phyloP scores from a whole-genome alignment of 2,888 invertebrate species.

The Priocnemis perturbator region DNA sequence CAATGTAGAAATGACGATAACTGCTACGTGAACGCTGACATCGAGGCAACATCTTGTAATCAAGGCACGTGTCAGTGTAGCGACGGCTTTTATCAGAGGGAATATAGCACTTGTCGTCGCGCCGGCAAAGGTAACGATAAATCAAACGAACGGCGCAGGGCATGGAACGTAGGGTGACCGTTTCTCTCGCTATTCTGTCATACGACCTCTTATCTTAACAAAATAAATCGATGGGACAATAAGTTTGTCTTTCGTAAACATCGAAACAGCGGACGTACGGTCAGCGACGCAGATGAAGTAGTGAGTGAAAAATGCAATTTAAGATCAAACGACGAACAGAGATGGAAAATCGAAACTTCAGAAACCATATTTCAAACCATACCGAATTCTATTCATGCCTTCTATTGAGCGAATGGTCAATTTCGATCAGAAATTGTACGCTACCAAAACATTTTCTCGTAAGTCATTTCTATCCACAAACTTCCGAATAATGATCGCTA shows the following conservation, averaged over 20 bases:
- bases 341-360: too few species aligned
- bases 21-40: constrained; percentile 64
- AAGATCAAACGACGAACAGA: not conserved
- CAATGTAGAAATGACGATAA: constrained; percentile 57
- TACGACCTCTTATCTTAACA: not conserved
- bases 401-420: too few species aligned
- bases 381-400: too few species aligned
- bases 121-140: constrained; percentile 29
- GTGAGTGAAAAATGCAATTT: not conserved
- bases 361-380: too few species aligned
- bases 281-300: not conserved
- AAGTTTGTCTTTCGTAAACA: too few species aligned
- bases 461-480: too few species aligned
- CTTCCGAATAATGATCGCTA: too few species aligned
- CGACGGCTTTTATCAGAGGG: constrained; percentile 65
- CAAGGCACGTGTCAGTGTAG: constrained; percentile 59
- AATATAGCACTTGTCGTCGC: constrained; percentile 67
- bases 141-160: too few species aligned
- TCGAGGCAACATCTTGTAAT: constrained; percentile 57
- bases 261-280: not conserved
- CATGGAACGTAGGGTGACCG: too few species aligned
- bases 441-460: too few species aligned
- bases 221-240: not conserved
- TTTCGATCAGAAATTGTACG: too few species aligned
- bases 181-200: too few species aligned